phyloP scores from a whole-genome alignment of 2,888 invertebrate species.

The Callinectes sapidus region DNA sequence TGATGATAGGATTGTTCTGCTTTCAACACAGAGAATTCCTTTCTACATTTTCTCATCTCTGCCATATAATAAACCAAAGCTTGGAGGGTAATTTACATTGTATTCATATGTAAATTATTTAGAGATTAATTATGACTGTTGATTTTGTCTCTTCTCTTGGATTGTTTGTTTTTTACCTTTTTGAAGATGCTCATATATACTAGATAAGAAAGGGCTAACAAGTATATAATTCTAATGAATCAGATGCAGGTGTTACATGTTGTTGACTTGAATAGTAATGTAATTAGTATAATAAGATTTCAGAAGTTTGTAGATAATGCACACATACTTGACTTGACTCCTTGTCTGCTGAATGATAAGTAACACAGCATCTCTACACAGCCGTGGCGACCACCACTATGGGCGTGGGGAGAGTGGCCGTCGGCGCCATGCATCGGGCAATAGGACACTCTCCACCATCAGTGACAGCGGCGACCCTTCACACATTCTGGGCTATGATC shows the following conservation, averaged over 20 bases:
- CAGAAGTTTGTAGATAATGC: neutral
- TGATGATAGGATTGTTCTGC: constrained; percentile 89
- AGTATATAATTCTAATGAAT: neutral
- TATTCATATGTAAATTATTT: neutral
- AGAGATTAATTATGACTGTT: neutral
- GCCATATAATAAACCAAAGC: constrained; percentile 82
- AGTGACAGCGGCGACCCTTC: constrained; percentile 91
- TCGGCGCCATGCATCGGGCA: constrained; percentile 87
- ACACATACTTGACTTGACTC: neutral
- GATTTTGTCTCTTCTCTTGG: neutral
- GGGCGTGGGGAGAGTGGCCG: constrained; percentile 76
- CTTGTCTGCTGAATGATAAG: neutral
- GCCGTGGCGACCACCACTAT: constrained; percentile 52
- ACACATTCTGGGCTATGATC: constrained; percentile 86
- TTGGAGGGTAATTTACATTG: constrained; percentile 68
- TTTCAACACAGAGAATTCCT: constrained; percentile 84
- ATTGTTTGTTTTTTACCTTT: neutral
- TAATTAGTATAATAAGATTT: neutral
- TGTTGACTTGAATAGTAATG: neutral
- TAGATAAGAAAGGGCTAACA: neutral
- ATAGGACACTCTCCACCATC: constrained; percentile 88
- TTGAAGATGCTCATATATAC: neutral
- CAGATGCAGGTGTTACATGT: neutral
- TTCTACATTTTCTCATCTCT: constrained; percentile 91
- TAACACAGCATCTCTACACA: neutral